Evolutionary conservation across 2,797 vertebrate genomes (phyloP).

Genomic region (Oreortyx pictus): DNA sequence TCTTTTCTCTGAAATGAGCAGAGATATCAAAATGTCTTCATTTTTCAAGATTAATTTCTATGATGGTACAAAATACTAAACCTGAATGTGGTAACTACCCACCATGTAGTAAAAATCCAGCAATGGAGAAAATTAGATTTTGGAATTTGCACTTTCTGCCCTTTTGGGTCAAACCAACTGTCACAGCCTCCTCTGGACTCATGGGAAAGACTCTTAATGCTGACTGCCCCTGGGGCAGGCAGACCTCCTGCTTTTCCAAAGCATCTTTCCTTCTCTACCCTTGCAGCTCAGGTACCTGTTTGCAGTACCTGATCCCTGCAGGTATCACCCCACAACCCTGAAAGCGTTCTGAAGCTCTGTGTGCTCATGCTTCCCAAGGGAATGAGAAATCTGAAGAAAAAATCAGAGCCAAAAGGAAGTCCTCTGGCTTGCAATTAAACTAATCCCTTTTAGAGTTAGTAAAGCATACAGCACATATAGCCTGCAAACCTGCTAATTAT

Average conservation of each 20-base stretch:
- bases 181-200: background rate
- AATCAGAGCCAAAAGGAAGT: background rate
- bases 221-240: rapidly evolving
- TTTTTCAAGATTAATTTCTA: background rate
- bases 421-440: background rate
- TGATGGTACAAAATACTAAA: background rate
- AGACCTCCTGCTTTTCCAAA: background rate
- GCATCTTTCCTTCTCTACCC: background rate
- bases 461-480: background rate
- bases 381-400: background rate
- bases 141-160: background rate
- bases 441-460: background rate
- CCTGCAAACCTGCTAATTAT: background rate
- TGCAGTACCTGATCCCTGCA: background rate
- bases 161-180: background rate
- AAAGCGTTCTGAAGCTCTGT: background rate
- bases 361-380: background rate
- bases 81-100: background rate
- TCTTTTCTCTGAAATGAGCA: background rate
- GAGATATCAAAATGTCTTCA: background rate
- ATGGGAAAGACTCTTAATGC: rapidly evolving
- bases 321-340: background rate
- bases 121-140: background rate
- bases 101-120: background rate
- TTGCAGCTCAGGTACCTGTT: background rate